Base-by-base conservation (phyloP, 2,797 vertebrate genomes). In the Onychomys arenicola region DNA sequence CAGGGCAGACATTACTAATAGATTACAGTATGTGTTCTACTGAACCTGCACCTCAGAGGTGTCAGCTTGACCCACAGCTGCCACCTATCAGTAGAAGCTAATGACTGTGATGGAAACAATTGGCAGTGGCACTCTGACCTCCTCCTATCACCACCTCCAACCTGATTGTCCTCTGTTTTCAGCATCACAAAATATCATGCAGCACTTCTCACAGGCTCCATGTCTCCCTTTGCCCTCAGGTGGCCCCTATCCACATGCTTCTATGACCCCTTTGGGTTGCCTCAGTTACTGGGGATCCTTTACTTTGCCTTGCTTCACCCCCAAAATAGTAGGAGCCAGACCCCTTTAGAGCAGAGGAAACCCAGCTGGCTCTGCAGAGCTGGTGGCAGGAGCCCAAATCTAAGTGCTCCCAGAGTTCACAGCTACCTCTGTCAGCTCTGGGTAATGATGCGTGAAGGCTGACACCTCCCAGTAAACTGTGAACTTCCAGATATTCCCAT, bases 341-440 rank as follows among this genome's bases (percentile, higher is more conserved):
- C 37, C 73, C 92, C 71, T 88, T 49, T 3, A 46, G 49, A 69
- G 65, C 85, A 90, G 89, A 87, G 49, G 46, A 73, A 83, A 93
- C n/a, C 71, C 78, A 87, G 78, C 63, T 90, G 59, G 49, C 88
- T 93, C 63, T 57, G 69, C 80, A 23, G 88, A 61, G 65, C 61
- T 69, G 73, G 52, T 49, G 83, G 96, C 43, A 49, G 82, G 61
- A 71, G 34, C 37, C 86, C 61, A 46, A 16, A 80, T 80, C 91
- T 85, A 88, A 81, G 89, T 59, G 61, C 87, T 83, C 65, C 0
- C 43, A 29, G 80, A 77, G 77, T 63, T 67, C 80, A 52, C 75
- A 75, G 94, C 94, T 76, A 93, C 95, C 94, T 96, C 95, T 91
- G 90, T 96, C 97, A 96, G 77, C 87, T 76, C 0, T 19, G 95